Conservation (phyloP, 64 coral and sea anemone species). For the Stylophora pistillata region DNA sequence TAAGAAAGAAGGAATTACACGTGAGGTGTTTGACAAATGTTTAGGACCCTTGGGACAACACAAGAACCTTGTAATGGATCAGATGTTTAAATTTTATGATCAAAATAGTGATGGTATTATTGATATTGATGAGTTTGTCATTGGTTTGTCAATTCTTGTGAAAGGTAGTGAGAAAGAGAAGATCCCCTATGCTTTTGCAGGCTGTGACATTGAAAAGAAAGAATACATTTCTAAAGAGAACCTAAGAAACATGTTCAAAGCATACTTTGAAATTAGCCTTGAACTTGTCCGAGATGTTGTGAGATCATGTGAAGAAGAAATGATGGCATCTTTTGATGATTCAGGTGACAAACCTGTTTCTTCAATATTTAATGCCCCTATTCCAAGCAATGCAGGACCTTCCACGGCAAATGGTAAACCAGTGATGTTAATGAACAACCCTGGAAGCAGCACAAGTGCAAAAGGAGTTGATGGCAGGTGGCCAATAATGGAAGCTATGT, state of each 20-base stretch:
- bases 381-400: constrained; percentile 58
- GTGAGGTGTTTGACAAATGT: constrained; percentile 91
- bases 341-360: constrained; percentile 93
- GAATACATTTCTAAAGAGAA: constrained; percentile 83
- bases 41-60: constrained; percentile 89
- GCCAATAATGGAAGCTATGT: constrained; percentile 99
- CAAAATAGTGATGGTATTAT: constrained; percentile 84
- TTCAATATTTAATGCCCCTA: constrained; percentile 95
- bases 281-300: constrained; percentile 96
- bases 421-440: constrained; percentile 36
- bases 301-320: constrained; percentile 95
- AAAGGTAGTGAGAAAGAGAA: constrained; percentile 98
- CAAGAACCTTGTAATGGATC: constrained; percentile 93
- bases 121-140: constrained; percentile 89
- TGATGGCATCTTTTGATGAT: constrained; percentile 98
- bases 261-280: constrained; percentile 96
- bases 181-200: constrained; percentile 86
- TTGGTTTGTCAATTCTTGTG: constrained; percentile 85
- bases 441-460: constrained; percentile 47
- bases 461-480: constrained; percentile 69
- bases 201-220: constrained; percentile 91
- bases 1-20: constrained; percentile 75
- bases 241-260: constrained; percentile 96
- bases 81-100: constrained; percentile 99
- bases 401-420: constrained; percentile 69